Conservation (phyloP, 1,140 invertebrate species). For the Drosophila gunungcola region DNA sequence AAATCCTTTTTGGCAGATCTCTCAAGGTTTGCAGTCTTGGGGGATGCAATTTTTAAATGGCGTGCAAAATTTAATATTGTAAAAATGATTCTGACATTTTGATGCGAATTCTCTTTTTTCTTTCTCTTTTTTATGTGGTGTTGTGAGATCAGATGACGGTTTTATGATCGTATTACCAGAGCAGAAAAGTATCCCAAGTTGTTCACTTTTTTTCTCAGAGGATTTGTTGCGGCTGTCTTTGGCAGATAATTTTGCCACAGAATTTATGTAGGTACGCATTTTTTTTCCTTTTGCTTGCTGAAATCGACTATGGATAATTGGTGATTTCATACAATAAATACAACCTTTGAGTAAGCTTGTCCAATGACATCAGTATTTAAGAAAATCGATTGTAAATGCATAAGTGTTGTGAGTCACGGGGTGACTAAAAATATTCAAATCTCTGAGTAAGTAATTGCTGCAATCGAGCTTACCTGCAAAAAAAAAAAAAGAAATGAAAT, state of each 20-base stretch:
- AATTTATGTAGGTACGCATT: constrained; percentile 55
- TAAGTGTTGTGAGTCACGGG: constrained; percentile 52
- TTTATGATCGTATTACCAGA: constrained; percentile 74
- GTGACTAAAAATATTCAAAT: constrained; percentile 29
- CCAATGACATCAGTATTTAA: constrained; percentile 53
- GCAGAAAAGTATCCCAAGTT: constrained; percentile 17
- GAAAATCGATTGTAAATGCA: constrained; percentile 13
- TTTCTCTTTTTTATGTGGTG: constrained; percentile 60
- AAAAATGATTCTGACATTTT: constrained; percentile 70
- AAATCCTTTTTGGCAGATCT: constrained; percentile 28
- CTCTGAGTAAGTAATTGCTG: constrained; percentile 50
- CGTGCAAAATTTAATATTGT: constrained; percentile 74
- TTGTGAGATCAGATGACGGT: constrained; percentile 68
- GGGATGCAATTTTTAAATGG: constrained; percentile 62
- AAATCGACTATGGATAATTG: constrained; percentile 28
- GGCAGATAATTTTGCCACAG: constrained; percentile 23
- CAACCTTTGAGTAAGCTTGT: constrained; percentile 54
- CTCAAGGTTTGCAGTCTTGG: constrained; percentile 7
- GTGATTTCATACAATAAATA: constrained; percentile 27
- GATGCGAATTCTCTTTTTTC: constrained; percentile 38
- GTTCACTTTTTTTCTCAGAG: constrained; percentile 28
- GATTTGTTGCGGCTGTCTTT: constrained; percentile 55
- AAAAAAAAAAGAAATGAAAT: constrained; percentile 20
- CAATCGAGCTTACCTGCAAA: constrained; percentile 67
- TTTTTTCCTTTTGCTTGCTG: constrained; percentile 13